These are phyloP conservation scores for Cydia amplana DNA, from an alignment of 1,140 invertebrate species.

Conservation along the genomic window DNA sequence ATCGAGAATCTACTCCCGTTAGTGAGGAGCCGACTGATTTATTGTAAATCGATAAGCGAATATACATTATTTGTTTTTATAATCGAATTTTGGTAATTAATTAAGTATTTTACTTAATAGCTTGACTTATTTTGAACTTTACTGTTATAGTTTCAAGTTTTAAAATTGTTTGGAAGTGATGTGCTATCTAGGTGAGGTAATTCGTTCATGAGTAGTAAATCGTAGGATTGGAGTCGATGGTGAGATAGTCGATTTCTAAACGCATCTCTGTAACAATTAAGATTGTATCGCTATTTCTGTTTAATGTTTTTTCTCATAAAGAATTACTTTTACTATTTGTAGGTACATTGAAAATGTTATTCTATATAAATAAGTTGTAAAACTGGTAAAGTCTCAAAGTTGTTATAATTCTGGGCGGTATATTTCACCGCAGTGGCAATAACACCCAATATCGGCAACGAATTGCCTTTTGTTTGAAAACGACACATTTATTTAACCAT, in stretches of 20 bases:
- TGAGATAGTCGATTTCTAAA: conserved; percentile 19
- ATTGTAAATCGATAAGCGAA: conserved; percentile 59
- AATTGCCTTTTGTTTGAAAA: too few relatives aligned
- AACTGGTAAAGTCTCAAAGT: too few relatives aligned
- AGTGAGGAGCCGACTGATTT: conserved; percentile 63
- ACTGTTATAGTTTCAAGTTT: background rate
- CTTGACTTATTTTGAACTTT: background rate
- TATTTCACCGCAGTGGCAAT: too few relatives aligned
- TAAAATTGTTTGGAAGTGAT: background rate
- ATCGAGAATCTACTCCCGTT: conserved; percentile 62
- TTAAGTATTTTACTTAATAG: background rate
- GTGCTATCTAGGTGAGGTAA: conserved; percentile 22
- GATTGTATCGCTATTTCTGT: conserved; percentile 4
- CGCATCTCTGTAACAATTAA: conserved; percentile 12
- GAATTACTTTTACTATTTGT: background rate
- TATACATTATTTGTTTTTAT: conserved; percentile 51
- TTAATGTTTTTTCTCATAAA: background rate
- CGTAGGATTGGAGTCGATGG: conserved; percentile 22
- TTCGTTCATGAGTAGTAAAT: conserved; percentile 22
- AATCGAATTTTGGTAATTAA: conserved; percentile 31
- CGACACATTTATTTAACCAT: too few relatives aligned
- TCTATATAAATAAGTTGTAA: too few relatives aligned
- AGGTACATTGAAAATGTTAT: background rate
- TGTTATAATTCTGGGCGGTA: too few relatives aligned
- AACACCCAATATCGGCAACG: too few relatives aligned